Evolutionary conservation across 2,888 invertebrate genomes (phyloP).

Genomic region (Nymphalis polychloros): DNA sequence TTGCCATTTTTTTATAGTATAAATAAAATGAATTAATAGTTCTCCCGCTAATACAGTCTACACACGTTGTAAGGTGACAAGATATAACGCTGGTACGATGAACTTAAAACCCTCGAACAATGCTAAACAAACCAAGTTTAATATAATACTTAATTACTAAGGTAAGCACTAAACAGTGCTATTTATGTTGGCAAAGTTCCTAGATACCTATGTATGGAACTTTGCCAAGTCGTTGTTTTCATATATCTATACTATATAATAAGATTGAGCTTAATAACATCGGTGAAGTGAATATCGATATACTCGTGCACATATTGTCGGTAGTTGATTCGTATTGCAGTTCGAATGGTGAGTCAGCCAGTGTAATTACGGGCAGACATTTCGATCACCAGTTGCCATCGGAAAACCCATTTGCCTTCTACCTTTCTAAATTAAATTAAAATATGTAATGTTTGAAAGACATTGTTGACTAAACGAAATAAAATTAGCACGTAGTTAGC

Average conservation of each 20-base stretch:
- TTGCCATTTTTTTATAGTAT: neutral
- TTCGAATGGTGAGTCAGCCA: too few species aligned
- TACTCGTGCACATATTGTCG: too few species aligned
- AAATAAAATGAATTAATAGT: neutral
- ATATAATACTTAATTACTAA: conserved; percentile 37
- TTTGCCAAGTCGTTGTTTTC: conserved; percentile 36
- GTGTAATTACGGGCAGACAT: too few species aligned
- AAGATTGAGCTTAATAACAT: conserved; percentile 10
- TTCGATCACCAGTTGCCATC: too few species aligned
- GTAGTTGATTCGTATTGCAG: too few species aligned
- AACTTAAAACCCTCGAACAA: conserved; percentile 17
- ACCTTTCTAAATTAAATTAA: too few species aligned
- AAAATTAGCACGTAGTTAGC: too few species aligned
- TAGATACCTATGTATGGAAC: conserved; percentile 42
- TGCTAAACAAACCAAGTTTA: conserved; percentile 24
- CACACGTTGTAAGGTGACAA: neutral
- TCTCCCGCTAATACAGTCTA: neutral
- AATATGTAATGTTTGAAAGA: too few species aligned
- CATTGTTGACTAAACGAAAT: too few species aligned
- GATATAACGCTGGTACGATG: conserved; percentile 16
- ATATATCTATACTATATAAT: conserved; percentile 22
- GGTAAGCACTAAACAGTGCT: conserved; percentile 35
- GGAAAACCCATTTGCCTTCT: too few species aligned
- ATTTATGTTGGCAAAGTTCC: conserved; percentile 37
- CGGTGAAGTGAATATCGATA: too few species aligned